Percentiles rank a stretch among this genome's conserved stretches.
Conservation (phyloP, 2,113 vertebrate genomes). For the Aphelocoma coerulescens region DNA sequence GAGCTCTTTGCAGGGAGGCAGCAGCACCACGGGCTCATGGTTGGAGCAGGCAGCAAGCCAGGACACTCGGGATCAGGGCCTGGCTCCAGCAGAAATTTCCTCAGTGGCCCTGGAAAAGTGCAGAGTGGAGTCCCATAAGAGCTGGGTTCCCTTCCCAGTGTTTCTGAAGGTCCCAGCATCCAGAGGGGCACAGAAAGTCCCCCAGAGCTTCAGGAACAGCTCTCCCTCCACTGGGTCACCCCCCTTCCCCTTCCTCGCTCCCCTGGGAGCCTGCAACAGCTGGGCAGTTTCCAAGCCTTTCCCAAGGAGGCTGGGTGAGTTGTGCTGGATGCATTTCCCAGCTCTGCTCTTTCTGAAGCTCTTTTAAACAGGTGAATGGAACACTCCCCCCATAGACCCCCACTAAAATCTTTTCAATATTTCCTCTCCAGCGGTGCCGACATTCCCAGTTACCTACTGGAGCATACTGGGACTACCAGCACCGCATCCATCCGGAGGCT, state of each 20-base stretch:
- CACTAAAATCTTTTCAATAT: background rate
- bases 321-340: background rate
- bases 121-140: background rate
- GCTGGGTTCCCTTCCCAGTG: background rate
- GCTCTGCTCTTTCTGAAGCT: background rate
- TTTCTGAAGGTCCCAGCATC: background rate
- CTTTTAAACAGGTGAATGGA: background rate
- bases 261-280: background rate
- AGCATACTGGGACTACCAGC: background rate
- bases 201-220: background rate
- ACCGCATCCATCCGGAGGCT: rapidly evolving
- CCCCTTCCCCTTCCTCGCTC: background rate
- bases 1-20: background rate
- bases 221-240: background rate
- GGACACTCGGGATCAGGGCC: background rate
- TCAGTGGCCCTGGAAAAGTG: background rate
- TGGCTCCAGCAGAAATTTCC: background rate
- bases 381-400: rapidly evolving
- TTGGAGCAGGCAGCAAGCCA: background rate
- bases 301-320: rapidly evolving
- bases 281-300: background rate
- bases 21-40: background rate
- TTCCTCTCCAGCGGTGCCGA: background rate
- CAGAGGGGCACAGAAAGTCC: background rate
- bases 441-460: background rate